Conservation (phyloP, 2,797 vertebrate species). For the Spea hammondii region DNA sequence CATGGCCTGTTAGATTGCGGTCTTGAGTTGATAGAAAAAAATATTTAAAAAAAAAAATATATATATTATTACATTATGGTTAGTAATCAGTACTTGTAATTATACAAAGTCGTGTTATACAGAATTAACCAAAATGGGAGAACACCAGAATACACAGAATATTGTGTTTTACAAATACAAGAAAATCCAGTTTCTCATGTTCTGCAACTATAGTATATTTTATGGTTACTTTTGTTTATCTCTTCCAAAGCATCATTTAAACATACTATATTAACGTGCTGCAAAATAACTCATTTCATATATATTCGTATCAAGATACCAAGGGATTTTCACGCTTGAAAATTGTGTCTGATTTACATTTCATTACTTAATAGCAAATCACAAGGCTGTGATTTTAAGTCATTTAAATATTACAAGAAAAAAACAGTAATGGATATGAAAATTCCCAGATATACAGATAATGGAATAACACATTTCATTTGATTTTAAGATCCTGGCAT, state of each 20-base stretch:
- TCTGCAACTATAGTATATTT: no score
- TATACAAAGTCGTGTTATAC: no score
- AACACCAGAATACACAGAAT: no score
- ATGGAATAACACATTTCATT: not conserved
- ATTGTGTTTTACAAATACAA: no score
- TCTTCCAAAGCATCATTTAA: not conserved
- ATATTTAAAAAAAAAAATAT: no score
- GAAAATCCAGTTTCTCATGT: no score
- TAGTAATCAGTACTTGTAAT: no score
- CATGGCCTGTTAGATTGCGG: no score
- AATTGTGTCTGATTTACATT: conserved; percentile 3
- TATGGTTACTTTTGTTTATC: no score
- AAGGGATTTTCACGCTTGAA: not conserved
- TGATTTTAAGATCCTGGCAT: not conserved
- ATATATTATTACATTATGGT: no score
- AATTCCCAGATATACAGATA: conserved; percentile 1
- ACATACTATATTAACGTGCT: not conserved
- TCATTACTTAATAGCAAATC: conserved; percentile 8
- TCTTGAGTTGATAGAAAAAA: no score
- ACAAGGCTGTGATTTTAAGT: not conserved
- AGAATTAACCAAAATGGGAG: no score
- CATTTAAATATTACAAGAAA: not conserved
- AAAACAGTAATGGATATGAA: not conserved
- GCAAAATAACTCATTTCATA: not conserved
- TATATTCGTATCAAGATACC: not conserved